phyloP scores from a whole-genome alignment of 2,797 vertebrate species.

The Champsocephalus gunnari region DNA sequence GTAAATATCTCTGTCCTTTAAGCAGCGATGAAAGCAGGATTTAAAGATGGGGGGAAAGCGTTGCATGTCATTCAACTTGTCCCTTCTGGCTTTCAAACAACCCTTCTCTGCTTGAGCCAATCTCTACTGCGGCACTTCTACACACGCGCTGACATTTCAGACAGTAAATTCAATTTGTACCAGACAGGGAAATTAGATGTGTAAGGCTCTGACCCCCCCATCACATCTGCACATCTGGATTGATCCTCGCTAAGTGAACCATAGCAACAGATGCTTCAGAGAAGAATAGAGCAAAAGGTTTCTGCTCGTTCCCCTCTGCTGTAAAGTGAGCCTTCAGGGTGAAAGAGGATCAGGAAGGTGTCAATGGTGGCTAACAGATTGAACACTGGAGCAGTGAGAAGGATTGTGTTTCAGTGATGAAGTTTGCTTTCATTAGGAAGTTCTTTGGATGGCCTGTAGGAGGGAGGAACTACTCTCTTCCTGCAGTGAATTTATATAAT shows the following conservation, averaged over 20 bases:
- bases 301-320: constrained; percentile 11
- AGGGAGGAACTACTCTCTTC: background rate
- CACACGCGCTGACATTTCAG: constrained; percentile 23
- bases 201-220: constrained; percentile 19
- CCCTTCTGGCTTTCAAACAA: constrained; percentile 14
- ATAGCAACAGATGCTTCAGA: background rate
- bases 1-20: constrained; percentile 12
- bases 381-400: constrained; percentile 32
- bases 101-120: constrained; percentile 9
- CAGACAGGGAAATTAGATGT: constrained; percentile 29
- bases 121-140: constrained; percentile 3
- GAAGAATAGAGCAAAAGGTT: background rate
- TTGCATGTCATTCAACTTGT: background rate
- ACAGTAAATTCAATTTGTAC: constrained; percentile 39
- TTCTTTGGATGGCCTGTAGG: background rate
- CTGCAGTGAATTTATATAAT: background rate
- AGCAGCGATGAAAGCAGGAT: constrained; percentile 8
- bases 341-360: constrained; percentile 47
- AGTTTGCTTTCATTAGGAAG: background rate
- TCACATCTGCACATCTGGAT: background rate
- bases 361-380: constrained; percentile 26
- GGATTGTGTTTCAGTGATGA: constrained; percentile 9
- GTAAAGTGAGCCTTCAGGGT: constrained; percentile 44
- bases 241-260: background rate
- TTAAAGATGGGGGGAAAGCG: background rate